Base-by-base conservation (phyloP, 2,888 invertebrate species). In the Ornithoptera priamus region DNA sequence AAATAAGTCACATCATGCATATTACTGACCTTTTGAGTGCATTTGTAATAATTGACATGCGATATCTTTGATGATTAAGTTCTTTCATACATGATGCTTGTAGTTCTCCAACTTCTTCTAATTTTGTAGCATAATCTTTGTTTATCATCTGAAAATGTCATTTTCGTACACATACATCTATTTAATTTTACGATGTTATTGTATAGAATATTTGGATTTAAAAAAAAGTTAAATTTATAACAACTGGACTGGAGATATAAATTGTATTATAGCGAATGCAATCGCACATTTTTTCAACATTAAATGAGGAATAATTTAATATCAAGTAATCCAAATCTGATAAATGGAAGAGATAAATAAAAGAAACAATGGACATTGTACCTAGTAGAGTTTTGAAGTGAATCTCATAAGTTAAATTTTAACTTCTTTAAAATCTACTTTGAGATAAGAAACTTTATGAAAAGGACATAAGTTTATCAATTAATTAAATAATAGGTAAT, bases 21-120 rank as follows among this genome's bases (percentile, higher is more conserved):
- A 50, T 50, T 15, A 50, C 95, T 94, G 93, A 98, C 98, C 95
- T 96, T 92, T 96, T 96, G 68, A 98, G 84, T 66, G 95, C 94
- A 78, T 95, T 95, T 50, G 93, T 93, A 80, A 99, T 97, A 82
- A 97, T 94, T 58, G 95, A 95, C 92, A 99, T 95, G 73, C 98
- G 95, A 90, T 99, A 99, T 78, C 96, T 95, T 85, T 99, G 99
- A 89, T 99, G 99, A 76, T 95, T 95, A 75, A 99, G 95, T 81
- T 97, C 97, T 85, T 97, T 97, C 79, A 96, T 92, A 88, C 98
- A 98, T 94, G 96, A 94, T 81, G 95, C 95, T 86, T 99, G 99
- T 61, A 97, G 93, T 76, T 95, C 95, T 65, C 96, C 95, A 50
- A 99, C 94, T 85, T 97, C 96, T 78, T 98, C 97, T 76, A 99